These are phyloP conservation scores for Aricia agestis DNA, from an alignment of 1,140 invertebrate genomes.

Conservation along the genomic window DNA sequence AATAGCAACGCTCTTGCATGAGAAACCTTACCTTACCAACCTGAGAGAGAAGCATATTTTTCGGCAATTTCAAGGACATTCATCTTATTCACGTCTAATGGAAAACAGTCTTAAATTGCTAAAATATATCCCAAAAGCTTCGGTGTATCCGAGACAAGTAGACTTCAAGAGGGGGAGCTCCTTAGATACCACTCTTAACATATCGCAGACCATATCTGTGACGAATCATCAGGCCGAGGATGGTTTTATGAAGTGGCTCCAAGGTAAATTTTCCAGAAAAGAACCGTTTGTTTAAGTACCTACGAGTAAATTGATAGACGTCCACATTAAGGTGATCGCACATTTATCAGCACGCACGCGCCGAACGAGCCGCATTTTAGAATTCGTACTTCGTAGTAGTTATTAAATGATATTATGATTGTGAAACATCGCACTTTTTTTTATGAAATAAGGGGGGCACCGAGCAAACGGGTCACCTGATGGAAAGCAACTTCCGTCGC, in stretches of 20 bases:
- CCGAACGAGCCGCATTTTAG: too few species aligned
- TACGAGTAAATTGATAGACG: too few species aligned
- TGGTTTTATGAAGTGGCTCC: slow-evolving; percentile 60
- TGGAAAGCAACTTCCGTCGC: too few species aligned
- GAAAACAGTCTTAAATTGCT: slow-evolving; percentile 62
- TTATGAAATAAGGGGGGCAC: too few species aligned
- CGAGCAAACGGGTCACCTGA: too few species aligned
- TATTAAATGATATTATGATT: too few species aligned
- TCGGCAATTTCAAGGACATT: slow-evolving; percentile 45
- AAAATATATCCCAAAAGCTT: slow-evolving; percentile 53
- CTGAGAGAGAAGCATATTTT: slow-evolving; percentile 50
- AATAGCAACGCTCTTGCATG: slow-evolving; percentile 33
- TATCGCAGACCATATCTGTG: slow-evolving; percentile 62
- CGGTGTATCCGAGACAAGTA: slow-evolving; percentile 58
- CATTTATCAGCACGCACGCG: too few species aligned
- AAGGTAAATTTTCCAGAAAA: slow-evolving; percentile 40
- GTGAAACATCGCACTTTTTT: too few species aligned
- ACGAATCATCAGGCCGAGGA: slow-evolving; percentile 60
- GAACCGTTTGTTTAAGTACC: too few species aligned
- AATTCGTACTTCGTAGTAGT: too few species aligned
- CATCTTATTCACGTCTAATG: slow-evolving; percentile 53
- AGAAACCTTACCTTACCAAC: slow-evolving; percentile 42
- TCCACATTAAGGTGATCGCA: too few species aligned
- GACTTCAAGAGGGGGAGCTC: slow-evolving; percentile 62
- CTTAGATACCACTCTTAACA: slow-evolving; percentile 51